Conservation (phyloP, 2,113 vertebrate genomes). For the Fulmarus glacialis region DNA sequence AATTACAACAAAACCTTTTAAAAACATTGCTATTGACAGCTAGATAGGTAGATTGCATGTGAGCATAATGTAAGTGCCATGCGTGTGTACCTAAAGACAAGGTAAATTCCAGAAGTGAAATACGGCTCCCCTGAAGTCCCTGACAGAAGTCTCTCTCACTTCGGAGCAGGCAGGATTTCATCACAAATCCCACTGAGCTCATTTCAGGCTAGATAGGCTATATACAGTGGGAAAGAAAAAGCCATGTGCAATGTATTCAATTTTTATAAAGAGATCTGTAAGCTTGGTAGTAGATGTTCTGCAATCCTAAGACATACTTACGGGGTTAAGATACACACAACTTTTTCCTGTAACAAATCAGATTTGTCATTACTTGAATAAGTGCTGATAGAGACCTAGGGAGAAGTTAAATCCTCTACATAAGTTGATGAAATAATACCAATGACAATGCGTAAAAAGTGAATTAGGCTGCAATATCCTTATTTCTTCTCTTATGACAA, state of each 20-base stretch:
- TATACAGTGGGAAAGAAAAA: neutral
- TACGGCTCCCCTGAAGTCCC: neutral
- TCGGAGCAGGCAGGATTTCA: neutral
- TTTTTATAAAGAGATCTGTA: neutral
- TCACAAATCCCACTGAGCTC: neutral
- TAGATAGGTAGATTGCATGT: neutral
- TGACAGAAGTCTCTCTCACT: neutral
- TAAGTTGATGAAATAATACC: neutral
- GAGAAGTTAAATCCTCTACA: neutral
- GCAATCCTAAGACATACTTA: neutral
- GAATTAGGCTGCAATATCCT: neutral
- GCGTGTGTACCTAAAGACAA: neutral
- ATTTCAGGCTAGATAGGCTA: neutral
- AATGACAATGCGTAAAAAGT: neutral
- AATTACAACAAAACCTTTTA: neutral
- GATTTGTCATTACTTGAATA: constrained; percentile 18
- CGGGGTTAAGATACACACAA: neutral
- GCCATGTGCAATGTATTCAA: neutral
- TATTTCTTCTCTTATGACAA: neutral
- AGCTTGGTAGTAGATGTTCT: neutral
- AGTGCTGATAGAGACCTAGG: neutral
- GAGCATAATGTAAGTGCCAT: fast-evolving
- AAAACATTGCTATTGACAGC: neutral
- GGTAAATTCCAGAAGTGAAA: neutral
- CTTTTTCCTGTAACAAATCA: constrained; percentile 35